Conservation (phyloP, 2,113 vertebrate species). For the Cathartes aura region DNA sequence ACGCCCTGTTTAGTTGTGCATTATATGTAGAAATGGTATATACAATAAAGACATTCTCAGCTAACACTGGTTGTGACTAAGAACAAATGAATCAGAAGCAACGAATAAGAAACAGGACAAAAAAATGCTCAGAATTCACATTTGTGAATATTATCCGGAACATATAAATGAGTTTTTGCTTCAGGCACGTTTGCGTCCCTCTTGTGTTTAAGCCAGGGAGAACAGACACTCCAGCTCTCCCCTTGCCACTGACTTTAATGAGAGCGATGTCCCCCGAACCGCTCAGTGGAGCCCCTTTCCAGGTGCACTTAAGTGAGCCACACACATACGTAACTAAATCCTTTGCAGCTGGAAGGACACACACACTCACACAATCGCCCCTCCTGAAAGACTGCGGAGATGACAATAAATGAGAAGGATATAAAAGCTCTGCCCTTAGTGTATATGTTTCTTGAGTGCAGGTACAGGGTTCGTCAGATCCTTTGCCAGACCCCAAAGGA, state of each 20-base stretch:
- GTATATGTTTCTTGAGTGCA: not conserved
- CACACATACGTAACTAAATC: not conserved
- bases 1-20: not conserved
- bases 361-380: not conserved
- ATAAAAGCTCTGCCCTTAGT: constrained; percentile 20
- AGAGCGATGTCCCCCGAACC: not conserved
- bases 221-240: not conserved
- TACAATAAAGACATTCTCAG: not conserved
- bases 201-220: constrained; percentile 15
- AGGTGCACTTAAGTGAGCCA: constrained; percentile 26
- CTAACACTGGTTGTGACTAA: not conserved
- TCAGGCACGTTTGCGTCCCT: not conserved
- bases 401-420: not conserved
- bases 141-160: not conserved
- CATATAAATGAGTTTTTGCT: constrained; percentile 14
- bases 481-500: not conserved
- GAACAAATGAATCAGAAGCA: not conserved
- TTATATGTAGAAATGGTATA: not conserved
- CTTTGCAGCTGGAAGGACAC: constrained; percentile 47
- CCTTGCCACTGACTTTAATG: constrained; percentile 12
- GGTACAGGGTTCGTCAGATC: not conserved
- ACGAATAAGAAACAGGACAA: not conserved
- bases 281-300: not conserved
- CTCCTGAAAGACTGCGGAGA: not conserved
- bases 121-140: not conserved